Conservation (phyloP, 2,113 vertebrate species). For the Macroglossus sobrinus region DNA sequence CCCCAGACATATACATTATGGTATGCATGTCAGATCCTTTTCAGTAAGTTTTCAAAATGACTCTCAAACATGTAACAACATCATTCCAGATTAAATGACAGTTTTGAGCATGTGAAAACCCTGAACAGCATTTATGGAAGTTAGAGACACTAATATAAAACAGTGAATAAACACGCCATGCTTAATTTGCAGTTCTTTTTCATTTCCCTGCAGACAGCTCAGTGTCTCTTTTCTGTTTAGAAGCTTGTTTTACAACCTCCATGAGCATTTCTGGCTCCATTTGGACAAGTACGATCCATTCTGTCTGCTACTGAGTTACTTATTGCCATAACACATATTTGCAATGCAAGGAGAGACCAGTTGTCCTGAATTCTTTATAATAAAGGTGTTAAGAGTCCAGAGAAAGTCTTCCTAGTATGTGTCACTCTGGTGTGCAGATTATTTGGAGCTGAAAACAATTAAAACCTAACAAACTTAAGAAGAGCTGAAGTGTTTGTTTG, state of each 20-base stretch:
- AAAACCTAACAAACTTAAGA: neutral
- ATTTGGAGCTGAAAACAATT: neutral
- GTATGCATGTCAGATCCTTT: slow-evolving; percentile 45
- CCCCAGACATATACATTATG: neutral
- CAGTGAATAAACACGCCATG: slow-evolving; percentile 27
- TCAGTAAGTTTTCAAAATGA: slow-evolving; percentile 53
- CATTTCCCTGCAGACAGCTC: slow-evolving; percentile 37
- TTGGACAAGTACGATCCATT: slow-evolving; percentile 13
- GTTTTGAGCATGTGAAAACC: slow-evolving; percentile 37
- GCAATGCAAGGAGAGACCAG: neutral
- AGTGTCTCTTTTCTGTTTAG: slow-evolving; percentile 43
- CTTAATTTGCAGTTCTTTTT: slow-evolving; percentile 55
- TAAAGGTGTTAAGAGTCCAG: neutral
- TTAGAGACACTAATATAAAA: slow-evolving; percentile 58
- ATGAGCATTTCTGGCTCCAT: neutral
- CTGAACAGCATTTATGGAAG: slow-evolving; percentile 57
- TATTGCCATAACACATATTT: neutral
- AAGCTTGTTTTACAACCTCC: slow-evolving; percentile 16
- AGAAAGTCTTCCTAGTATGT: neutral
- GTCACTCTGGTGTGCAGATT: neutral
- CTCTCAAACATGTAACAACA: slow-evolving; percentile 25
- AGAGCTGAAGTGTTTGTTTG: neutral
- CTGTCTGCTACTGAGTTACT: neutral
- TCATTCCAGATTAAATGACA: slow-evolving; percentile 57
- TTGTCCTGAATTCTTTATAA: neutral